Evolutionary conservation across 2,113 vertebrate species (phyloP).

Genomic region (Larimichthys crocea): DNA sequence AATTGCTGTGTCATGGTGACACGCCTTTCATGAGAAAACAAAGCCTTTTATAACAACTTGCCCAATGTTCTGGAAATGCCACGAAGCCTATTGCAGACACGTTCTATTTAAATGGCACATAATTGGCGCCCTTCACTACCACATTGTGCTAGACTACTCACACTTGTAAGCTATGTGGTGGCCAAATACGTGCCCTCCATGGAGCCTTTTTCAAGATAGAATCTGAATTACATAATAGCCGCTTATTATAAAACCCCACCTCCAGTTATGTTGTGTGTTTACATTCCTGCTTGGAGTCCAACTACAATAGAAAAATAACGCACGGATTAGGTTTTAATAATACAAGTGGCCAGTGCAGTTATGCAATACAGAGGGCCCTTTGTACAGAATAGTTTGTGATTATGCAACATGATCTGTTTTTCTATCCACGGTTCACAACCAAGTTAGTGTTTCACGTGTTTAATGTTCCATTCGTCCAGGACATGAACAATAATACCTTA

Average conservation of each 20-base stretch:
- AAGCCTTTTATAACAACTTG: neutral
- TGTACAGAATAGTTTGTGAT: slow-evolving; percentile 69
- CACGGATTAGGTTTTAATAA: slow-evolving; percentile 63
- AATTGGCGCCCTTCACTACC: neutral
- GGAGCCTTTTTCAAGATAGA: slow-evolving; percentile 28
- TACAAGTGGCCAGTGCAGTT: slow-evolving; percentile 56
- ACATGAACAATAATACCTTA: slow-evolving; percentile 1
- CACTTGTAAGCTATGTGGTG: neutral
- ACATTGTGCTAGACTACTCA: slow-evolving; percentile 10
- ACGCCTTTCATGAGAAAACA: neutral
- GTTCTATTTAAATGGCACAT: slow-evolving; percentile 36
- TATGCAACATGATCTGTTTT: slow-evolving; percentile 73
- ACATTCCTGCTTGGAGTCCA: slow-evolving; percentile 52
- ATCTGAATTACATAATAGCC: slow-evolving; percentile 31
- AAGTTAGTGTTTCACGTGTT: slow-evolving; percentile 57
- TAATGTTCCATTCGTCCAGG: slow-evolving; percentile 43
- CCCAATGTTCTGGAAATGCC: slow-evolving; percentile 12
- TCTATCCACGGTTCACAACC: slow-evolving; percentile 50
- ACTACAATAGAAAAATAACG: slow-evolving; percentile 63
- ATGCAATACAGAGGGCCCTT: slow-evolving; percentile 69
- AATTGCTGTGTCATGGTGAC: slow-evolving; percentile 43
- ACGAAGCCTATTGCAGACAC: neutral
- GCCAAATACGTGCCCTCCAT: slow-evolving; percentile 1
- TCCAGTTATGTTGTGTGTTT: slow-evolving; percentile 50
- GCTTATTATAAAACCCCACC: neutral